These are phyloP conservation scores for Papilio demoleus DNA, from an alignment of 2,888 invertebrate genomes.

Conservation along the genomic window DNA sequence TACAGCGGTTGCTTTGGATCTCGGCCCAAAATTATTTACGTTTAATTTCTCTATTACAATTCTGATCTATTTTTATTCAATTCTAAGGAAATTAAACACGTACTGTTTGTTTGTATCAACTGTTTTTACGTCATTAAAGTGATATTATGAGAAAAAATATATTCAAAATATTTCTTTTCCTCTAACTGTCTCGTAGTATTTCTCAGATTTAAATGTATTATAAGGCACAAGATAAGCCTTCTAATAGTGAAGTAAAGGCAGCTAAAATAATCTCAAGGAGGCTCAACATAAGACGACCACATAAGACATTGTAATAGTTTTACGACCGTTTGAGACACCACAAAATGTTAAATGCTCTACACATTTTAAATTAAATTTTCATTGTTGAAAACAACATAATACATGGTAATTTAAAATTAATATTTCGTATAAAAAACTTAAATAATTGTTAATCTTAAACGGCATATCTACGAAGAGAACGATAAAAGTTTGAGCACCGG, in stretches of 20 bases:
- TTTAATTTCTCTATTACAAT: constrained; percentile 10
- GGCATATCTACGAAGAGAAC: constrained; percentile 13
- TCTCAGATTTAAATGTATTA: too few species aligned
- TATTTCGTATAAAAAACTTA: background rate
- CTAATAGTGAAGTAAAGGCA: too few species aligned
- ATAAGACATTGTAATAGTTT: background rate
- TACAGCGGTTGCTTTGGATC: constrained; percentile 18
- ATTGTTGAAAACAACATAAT: background rate
- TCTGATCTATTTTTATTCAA: constrained; percentile 10
- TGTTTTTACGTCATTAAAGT: background rate
- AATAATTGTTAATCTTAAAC: constrained; percentile 10
- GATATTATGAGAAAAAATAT: too few species aligned
- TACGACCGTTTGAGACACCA: constrained; percentile 5
- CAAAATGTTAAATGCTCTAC: background rate
- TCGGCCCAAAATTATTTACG: constrained; percentile 15
- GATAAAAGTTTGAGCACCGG: background rate
- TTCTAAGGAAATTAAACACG: background rate
- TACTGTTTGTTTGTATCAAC: background rate
- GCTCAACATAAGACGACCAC: background rate
- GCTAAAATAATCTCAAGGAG: background rate
- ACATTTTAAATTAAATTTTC: background rate
- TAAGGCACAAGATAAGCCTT: too few species aligned
- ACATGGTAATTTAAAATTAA: background rate
- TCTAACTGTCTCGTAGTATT: too few species aligned
- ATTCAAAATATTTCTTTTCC: too few species aligned